Evolutionary conservation across 2,888 invertebrate species (phyloP).

Genomic region (Hyalella azteca): DNA sequence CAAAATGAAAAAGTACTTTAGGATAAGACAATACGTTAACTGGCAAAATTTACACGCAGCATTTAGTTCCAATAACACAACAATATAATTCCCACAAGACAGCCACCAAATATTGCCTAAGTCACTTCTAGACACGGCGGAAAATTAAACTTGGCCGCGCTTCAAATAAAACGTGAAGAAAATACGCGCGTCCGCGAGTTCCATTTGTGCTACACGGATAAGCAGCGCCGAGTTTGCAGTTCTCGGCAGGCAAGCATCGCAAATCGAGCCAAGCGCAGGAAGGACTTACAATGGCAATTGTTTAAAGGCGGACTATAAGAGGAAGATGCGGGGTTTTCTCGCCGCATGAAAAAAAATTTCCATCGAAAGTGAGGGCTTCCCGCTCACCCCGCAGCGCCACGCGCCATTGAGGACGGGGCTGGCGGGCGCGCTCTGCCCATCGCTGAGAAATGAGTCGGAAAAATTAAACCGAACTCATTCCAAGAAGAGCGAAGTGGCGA

Average conservation of each 20-base stretch:
- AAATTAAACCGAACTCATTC: neutral
- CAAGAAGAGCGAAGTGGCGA: no score
- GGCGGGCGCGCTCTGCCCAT: neutral
- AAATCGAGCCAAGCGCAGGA: conserved; percentile 8
- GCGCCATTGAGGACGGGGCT: neutral
- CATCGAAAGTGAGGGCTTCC: conserved; percentile 20
- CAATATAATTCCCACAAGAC: no score
- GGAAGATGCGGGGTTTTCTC: neutral
- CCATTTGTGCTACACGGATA: conserved; percentile 5
- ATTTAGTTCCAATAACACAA: no score
- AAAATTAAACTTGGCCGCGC: no score
- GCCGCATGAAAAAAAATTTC: conserved; percentile 31
- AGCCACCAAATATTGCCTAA: no score
- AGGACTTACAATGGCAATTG: conserved; percentile 14
- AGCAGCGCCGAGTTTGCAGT: neutral
- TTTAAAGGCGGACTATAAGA: conserved; percentile 20
- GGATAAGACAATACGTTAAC: no score
- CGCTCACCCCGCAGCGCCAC: conserved; percentile 1
- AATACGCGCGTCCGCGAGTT: neutral
- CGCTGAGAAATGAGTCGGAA: neutral
- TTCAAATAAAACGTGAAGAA: no score
- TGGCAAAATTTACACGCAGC: no score
- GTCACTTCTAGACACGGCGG: no score
- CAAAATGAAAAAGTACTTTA: no score
- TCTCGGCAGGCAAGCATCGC: neutral